A percentile compares a stretch with the other conserved stretches of the same genome.
These are phyloP conservation scores for Meteorus sp. DNA, from an alignment of 1,140 invertebrate species.

Conservation along the genomic window DNA sequence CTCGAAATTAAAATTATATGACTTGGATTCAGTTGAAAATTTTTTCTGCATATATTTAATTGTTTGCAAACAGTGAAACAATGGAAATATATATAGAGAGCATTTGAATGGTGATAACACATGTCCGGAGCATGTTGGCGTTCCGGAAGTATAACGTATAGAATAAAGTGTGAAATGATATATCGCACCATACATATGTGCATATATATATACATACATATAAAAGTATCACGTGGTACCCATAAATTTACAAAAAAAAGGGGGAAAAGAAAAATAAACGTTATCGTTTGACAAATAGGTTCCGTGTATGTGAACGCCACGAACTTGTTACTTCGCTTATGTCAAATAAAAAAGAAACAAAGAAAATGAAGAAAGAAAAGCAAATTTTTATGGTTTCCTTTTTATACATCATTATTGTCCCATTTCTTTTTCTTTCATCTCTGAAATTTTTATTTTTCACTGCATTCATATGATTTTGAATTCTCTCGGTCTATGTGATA, in stretches of 20 bases:
- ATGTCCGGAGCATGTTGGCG: constrained; percentile 23
- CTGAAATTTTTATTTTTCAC: no score
- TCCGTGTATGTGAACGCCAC: background rate
- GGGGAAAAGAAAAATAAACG: constrained; percentile 7
- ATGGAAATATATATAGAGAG: background rate
- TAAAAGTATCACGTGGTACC: constrained; percentile 18
- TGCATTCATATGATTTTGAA: no score
- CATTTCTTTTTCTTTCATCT: no score
- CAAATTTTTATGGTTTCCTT: no score
- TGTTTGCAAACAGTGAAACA: background rate
- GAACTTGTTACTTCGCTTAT: background rate
- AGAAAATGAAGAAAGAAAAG: background rate
- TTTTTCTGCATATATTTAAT: no score
- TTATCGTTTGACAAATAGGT: constrained; percentile 24
- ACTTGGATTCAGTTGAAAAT: no score
- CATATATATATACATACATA: constrained; percentile 4
- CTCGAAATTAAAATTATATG: no score
- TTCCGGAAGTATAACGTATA: constrained; percentile 22
- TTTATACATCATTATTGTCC: no score
- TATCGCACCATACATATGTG: constrained; percentile 1
- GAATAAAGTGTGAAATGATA: constrained; percentile 13
- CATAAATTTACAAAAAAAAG: no score
- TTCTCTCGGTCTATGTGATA: background rate
- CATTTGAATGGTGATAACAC: constrained; percentile 7
- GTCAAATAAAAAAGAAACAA: background rate